Evolutionary conservation across 2,888 invertebrate species (phyloP).

Genomic region (Tetragonisca angustula): DNA sequence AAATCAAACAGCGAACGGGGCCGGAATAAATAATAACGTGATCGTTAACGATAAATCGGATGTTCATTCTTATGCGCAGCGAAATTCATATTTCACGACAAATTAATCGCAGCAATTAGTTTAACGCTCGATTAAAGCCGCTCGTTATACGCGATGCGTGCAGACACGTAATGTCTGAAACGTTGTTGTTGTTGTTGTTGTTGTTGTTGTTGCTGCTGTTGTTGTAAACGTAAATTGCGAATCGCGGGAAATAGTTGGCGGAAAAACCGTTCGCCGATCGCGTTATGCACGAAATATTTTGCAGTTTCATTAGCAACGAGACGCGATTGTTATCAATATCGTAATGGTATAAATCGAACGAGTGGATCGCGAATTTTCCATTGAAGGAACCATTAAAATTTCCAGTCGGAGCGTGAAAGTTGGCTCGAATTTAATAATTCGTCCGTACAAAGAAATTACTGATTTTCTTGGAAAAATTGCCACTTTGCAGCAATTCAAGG

Average conservation of each 20-base stretch:
- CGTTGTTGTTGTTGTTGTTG: not conserved
- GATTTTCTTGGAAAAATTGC: too few species aligned
- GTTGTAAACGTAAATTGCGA: not conserved
- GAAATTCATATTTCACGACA: conserved; percentile 44
- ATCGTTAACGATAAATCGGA: conserved; percentile 42
- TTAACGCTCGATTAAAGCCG: conserved; percentile 39
- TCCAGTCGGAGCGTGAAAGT: too few species aligned
- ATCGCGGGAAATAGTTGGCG: not conserved
- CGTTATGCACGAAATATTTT: not conserved
- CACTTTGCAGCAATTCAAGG: too few species aligned
- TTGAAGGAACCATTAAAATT: too few species aligned
- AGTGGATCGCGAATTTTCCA: not conserved
- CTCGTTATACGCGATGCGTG: not conserved
- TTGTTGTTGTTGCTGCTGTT: not conserved
- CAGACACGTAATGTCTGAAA: not conserved
- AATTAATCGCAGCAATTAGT: conserved; percentile 53
- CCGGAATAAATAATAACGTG: conserved; percentile 42
- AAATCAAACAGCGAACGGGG: conserved; percentile 19
- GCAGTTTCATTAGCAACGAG: not conserved
- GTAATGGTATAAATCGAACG: not conserved
- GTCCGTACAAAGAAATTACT: too few species aligned
- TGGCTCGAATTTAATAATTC: too few species aligned
- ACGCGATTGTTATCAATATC: not conserved
- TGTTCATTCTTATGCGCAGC: conserved; percentile 48
- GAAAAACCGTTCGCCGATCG: too few species aligned